Evolutionary conservation across 2,888 invertebrate species (phyloP).

Genomic region (Coelinius sp.): DNA sequence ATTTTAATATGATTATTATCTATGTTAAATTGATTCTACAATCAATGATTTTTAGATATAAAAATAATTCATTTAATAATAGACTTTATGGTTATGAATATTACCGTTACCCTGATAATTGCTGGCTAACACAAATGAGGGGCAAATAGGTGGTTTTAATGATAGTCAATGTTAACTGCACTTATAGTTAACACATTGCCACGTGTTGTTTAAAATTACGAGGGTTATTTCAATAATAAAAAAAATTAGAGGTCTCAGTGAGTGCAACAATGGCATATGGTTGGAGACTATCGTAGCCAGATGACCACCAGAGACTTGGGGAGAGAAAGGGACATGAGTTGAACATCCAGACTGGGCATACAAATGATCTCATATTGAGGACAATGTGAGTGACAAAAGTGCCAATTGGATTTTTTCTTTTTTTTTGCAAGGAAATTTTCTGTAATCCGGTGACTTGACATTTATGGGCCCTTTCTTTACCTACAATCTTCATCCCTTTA

Average conservation of each 20-base stretch:
- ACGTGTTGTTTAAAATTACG: slow-evolving; percentile 23
- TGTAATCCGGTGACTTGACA: slow-evolving; percentile 11
- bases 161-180: neutral
- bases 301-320: slow-evolving; percentile 10
- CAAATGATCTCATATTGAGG: neutral
- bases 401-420: slow-evolving; percentile 1
- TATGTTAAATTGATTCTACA: neutral
- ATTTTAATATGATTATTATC: neutral
- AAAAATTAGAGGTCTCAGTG: too few relatives aligned
- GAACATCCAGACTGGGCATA: slow-evolving; percentile 18
- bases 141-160: slow-evolving; percentile 12
- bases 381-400: neutral
- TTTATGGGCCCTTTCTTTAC: neutral
- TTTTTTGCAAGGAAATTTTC: neutral
- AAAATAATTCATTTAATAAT: neutral
- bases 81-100: neutral
- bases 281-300: slow-evolving; percentile 15
- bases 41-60: neutral
- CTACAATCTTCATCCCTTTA: neutral
- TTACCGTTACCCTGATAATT: slow-evolving; percentile 4
- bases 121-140: neutral
- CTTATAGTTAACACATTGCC: neutral
- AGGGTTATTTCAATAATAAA: slow-evolving; percentile 12
- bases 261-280: slow-evolving; percentile 22
- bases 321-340: neutral